Evolutionary conservation across 2,797 vertebrate genomes (phyloP).

Genomic region (Rhinella marina): DNA sequence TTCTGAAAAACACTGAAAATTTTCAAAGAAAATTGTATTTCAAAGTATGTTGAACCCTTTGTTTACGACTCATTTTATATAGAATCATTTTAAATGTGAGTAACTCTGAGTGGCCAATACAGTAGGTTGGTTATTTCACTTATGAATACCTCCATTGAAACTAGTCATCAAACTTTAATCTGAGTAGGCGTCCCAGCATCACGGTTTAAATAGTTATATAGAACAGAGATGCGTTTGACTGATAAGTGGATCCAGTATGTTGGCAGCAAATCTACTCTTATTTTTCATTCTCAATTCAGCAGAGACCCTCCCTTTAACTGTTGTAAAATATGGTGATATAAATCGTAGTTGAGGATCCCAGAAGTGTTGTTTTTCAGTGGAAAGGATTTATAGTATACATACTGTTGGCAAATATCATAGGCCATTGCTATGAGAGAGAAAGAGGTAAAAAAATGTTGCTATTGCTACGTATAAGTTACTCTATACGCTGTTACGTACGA

Average conservation of each 20-base stretch:
- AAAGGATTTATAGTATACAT: conserved; percentile 39
- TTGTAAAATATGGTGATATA: conserved; percentile 48
- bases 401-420: conserved; percentile 49
- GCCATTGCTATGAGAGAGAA: conserved; percentile 22
- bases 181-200: conserved; percentile 8
- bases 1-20: too few species aligned
- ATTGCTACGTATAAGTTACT: too few species aligned
- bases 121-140: neutral
- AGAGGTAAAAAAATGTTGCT: conserved; percentile 33
- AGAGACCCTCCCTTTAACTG: conserved; percentile 45
- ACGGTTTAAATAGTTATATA: conserved; percentile 17
- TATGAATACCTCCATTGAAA: conserved; percentile 12
- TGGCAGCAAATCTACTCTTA: conserved; percentile 30
- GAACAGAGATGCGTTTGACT: conserved; percentile 14
- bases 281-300: conserved; percentile 25
- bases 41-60: neutral
- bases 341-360: conserved; percentile 25
- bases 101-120: neutral
- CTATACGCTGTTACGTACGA: too few species aligned
- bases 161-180: neutral
- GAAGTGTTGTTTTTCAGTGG: conserved; percentile 43
- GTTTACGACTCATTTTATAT: neutral
- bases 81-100: neutral
- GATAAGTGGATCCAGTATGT: conserved; percentile 45
- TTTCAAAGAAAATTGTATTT: neutral